Conservation (phyloP, 2,113 vertebrate species). For the Aramus guarauna region DNA sequence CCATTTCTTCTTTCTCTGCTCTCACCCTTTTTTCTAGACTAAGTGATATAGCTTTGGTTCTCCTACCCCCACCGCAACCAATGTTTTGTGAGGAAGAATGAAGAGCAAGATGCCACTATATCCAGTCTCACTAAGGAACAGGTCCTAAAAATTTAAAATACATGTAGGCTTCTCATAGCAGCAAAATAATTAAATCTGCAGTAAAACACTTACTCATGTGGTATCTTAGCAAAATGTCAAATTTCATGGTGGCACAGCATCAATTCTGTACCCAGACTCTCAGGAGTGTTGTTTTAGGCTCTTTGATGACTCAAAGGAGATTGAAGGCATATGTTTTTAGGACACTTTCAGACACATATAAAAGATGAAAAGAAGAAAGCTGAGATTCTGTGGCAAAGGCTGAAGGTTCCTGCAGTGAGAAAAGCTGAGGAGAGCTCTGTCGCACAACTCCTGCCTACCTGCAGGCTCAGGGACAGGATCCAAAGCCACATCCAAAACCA, state of each 20-base stretch:
- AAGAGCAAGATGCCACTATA: background rate
- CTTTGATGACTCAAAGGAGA: slow-evolving; percentile 4
- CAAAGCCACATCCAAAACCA: background rate
- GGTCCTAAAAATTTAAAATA: background rate
- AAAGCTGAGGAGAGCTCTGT: background rate
- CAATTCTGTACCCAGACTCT: background rate
- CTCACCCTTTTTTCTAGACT: background rate
- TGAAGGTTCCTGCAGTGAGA: background rate
- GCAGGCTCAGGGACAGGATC: background rate
- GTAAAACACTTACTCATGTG: background rate
- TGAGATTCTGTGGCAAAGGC: background rate
- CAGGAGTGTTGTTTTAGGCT: background rate
- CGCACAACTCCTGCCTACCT: background rate
- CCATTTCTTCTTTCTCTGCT: background rate
- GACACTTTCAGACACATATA: background rate
- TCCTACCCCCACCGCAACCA: background rate
- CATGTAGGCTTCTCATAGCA: background rate
- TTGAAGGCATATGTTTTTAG: background rate
- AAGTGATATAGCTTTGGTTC: background rate
- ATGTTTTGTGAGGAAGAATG: background rate
- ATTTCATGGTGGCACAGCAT: background rate
- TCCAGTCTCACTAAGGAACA: background rate
- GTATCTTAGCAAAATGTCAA: slow-evolving; percentile 21
- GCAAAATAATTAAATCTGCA: slow-evolving; percentile 20
- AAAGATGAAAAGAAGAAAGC: background rate